Base-by-base conservation (phyloP, 2,797 vertebrate genomes). In the Xiphophorus birchmanni region DNA sequence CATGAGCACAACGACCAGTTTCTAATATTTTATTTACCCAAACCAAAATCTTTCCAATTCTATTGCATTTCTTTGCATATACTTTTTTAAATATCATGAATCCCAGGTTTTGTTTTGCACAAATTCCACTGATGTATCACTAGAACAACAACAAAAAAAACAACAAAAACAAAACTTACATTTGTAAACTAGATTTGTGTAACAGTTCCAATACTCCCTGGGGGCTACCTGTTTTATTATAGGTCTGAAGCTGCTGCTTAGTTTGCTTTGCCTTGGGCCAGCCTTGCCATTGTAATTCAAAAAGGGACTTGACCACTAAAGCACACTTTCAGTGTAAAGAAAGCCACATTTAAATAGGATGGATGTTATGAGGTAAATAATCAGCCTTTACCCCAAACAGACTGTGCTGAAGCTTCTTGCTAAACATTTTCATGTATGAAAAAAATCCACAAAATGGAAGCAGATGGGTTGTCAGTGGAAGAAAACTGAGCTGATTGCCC, bases 361-460 rank as follows among this genome's bases (percentile, higher is more conserved):
- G 29, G 17, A 8, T 32, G 32, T 12, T 52, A 21, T 47, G 32
- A 48, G 42, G 15, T n/a, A 29, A 80, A 56, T 26, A n/a, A 32
- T 32, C 26, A 21, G 45, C 11, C 78, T 54, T 54, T 72, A 23
- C 63, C 56, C 52, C 35, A 9, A 45, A 58, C n/a, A 0, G 37
- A 48, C 9, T 35, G 37, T 56, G 54, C 77, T 75, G 40, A 10
- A 35, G 29, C 7, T 56, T 56, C 44, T 40, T 45, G 40, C 54
- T 5, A 72, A 60, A 77, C 10, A 23, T 1, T 32, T 32, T 17
- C 4, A 80, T 32, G 52, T 44, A 26, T 44, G 74, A n/a, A 77
- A 29, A 17, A 65, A n/a, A 60, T 47, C 60, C 47, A 76, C 76
- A 75, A 17, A 65, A 32, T 58, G 50, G 52, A 74, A 81, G 47